phyloP scores from a whole-genome alignment of 2,888 invertebrate species.

The Graphium colonna region DNA sequence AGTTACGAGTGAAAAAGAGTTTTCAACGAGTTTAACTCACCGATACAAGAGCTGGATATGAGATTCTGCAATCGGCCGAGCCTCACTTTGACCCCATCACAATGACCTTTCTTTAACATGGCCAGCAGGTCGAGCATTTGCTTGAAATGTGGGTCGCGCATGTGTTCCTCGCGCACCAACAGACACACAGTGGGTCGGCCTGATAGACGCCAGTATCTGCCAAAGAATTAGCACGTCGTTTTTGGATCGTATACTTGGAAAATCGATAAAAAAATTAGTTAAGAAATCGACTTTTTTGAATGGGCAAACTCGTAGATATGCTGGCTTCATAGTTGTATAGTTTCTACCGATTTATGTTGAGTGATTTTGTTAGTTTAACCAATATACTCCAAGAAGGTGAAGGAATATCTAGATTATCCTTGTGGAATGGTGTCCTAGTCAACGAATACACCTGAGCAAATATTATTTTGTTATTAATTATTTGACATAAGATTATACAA shows the following conservation, averaged over 20 bases:
- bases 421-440: too few relatives aligned
- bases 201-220: slow-evolving; percentile 96
- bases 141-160: slow-evolving; percentile 97
- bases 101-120: slow-evolving; percentile 97
- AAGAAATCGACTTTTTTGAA: neutral
- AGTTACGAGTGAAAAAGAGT: too few relatives aligned
- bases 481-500: too few relatives aligned
- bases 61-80: slow-evolving; percentile 96
- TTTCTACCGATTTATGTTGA: too few relatives aligned
- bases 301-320: too few relatives aligned
- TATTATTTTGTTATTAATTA: too few relatives aligned
- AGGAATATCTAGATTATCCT: too few relatives aligned
- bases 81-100: slow-evolving; percentile 97
- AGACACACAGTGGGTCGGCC: slow-evolving; percentile 98
- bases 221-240: neutral
- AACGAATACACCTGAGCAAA: too few relatives aligned
- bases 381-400: too few relatives aligned
- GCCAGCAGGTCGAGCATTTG: slow-evolving; percentile 97
- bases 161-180: slow-evolving; percentile 95
- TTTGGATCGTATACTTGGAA: neutral
- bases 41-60: slow-evolving; percentile 98
- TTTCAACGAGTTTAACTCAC: too few relatives aligned
- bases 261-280: neutral
- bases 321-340: too few relatives aligned
- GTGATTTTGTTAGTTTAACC: neutral